A percentile compares a stretch with the other conserved stretches of the same genome.
Evolutionary conservation across 2,888 invertebrate species (phyloP).

Genomic region (Drosophila neonasuta): DNA sequence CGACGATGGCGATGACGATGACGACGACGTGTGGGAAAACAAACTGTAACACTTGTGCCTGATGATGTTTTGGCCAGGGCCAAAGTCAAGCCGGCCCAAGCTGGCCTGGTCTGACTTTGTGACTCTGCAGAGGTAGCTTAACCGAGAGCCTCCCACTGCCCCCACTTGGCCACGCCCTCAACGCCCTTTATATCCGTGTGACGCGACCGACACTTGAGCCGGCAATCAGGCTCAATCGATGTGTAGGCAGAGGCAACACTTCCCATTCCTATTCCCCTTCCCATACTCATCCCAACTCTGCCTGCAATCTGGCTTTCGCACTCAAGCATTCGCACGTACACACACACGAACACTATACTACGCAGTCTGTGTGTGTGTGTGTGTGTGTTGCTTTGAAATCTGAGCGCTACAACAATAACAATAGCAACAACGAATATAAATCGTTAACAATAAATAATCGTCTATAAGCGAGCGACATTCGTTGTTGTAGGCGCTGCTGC

Average conservation of each 20-base stretch:
- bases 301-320: constrained; percentile 69
- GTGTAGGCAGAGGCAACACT: constrained; percentile 47
- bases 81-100: constrained; percentile 15
- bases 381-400: constrained; percentile 54
- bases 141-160: constrained; percentile 8
- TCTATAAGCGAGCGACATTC: constrained; percentile 52
- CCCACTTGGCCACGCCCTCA: constrained; percentile 41
- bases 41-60: constrained; percentile 69
- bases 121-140: constrained; percentile 25
- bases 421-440: constrained; percentile 65
- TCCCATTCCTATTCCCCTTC: no score
- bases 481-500: constrained; percentile 52
- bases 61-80: constrained; percentile 39
- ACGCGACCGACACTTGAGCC: constrained; percentile 71
- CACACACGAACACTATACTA: constrained; percentile 17
- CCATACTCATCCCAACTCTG: constrained; percentile 6
- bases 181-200: constrained; percentile 48
- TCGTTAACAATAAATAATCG: constrained; percentile 78
- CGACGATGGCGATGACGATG: constrained; percentile 53
- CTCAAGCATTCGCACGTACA: constrained; percentile 66
- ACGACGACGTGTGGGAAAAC: constrained; percentile 71
- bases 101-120: no score
- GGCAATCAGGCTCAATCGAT: constrained; percentile 75
- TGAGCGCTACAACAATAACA: constrained; percentile 13
- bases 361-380: background rate